Evolutionary conservation across 2,113 vertebrate genomes (phyloP).

Genomic region (Himantopus leucocephalus): DNA sequence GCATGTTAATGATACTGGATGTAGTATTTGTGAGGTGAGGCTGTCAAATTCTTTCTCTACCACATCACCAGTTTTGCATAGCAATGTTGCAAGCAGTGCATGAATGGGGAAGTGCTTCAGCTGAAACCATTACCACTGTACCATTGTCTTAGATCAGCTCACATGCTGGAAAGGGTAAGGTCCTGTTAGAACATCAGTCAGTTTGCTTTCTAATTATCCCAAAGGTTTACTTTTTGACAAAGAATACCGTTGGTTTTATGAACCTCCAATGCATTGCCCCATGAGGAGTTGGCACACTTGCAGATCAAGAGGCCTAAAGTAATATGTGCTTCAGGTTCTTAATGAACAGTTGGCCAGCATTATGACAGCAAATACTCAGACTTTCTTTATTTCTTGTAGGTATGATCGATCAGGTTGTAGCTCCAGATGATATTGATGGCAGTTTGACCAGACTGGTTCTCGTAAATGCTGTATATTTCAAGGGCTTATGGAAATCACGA

Average conservation of each 20-base stretch:
- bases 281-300: neutral
- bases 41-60: neutral
- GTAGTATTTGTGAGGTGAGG: neutral
- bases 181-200: neutral
- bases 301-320: neutral
- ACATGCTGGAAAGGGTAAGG: neutral
- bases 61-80: neutral
- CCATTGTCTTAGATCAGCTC: neutral
- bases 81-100: neutral
- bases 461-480: conserved; percentile 92
- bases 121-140: neutral
- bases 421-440: conserved; percentile 81
- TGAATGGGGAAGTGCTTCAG: neutral
- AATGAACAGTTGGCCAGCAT: neutral
- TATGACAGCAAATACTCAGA: neutral
- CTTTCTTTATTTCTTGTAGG: conserved; percentile 72
- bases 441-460: conserved; percentile 83
- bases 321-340: neutral
- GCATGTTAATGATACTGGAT: neutral
- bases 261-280: neutral
- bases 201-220: neutral
- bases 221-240: neutral
- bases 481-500: conserved; percentile 92
- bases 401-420: conserved; percentile 86
- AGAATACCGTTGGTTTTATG: neutral